Conservation (phyloP, 1,140 invertebrate genomes). For the Temnothorax curvispinosus region DNA sequence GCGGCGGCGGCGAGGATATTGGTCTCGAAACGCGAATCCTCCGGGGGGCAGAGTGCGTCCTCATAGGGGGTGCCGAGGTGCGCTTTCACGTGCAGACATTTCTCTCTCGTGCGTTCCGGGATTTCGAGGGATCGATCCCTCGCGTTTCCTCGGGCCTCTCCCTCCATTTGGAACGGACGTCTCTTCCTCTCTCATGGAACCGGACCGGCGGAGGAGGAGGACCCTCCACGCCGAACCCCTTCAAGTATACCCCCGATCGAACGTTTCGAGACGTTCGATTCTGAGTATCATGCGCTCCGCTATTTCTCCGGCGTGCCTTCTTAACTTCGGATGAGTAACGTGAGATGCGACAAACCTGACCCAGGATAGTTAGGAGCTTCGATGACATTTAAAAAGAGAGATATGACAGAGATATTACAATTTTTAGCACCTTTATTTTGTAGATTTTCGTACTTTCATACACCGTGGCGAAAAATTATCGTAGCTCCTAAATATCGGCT, state of each 20-base stretch:
- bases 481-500: background rate
- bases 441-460: background rate
- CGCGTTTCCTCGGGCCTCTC: slow-evolving; percentile 15
- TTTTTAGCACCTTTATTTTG: slow-evolving; percentile 11
- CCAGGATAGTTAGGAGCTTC: background rate
- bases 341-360: slow-evolving; percentile 5
- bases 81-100: slow-evolving; percentile 68
- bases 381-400: slow-evolving; percentile 10
- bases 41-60: slow-evolving; percentile 59
- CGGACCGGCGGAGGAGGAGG: slow-evolving; percentile 25
- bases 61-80: slow-evolving; percentile 67
- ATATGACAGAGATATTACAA: background rate
- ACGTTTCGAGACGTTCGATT: slow-evolving; percentile 40
- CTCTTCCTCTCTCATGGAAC: slow-evolving; percentile 11
- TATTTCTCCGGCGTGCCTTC: slow-evolving; percentile 5
- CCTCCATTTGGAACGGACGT: slow-evolving; percentile 26
- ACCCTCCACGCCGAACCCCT: slow-evolving; percentile 15
- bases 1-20: slow-evolving; percentile 37
- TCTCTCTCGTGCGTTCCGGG: slow-evolving; percentile 58
- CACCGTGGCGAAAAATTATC: background rate
- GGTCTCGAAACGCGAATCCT: slow-evolving; percentile 59
- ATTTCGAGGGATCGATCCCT: slow-evolving; percentile 61
- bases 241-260: slow-evolving; percentile 30
- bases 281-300: slow-evolving; percentile 36
- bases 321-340: slow-evolving; percentile 48